Percentiles rank a stretch among this genome's conserved stretches.
These are phyloP conservation scores for Myxocyprinus asiaticus DNA, from an alignment of 2,113 vertebrate species.

Conservation along the genomic window DNA sequence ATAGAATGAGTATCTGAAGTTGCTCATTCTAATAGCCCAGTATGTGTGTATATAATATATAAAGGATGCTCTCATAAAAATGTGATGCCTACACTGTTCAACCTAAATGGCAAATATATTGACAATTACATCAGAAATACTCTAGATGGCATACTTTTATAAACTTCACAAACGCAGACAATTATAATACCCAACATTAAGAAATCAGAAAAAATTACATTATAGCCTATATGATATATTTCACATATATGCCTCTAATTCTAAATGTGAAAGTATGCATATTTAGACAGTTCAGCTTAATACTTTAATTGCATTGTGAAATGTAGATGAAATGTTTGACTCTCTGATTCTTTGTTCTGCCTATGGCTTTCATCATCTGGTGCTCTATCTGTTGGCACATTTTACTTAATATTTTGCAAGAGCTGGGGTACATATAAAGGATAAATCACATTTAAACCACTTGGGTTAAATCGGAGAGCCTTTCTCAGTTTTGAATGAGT, in stretches of 20 bases:
- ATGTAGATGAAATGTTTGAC: slow-evolving; percentile 45
- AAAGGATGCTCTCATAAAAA: too few relatives aligned
- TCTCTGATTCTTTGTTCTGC: not conserved
- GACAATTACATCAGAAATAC: not conserved
- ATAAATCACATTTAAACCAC: not conserved
- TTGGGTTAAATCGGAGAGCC: too few relatives aligned
- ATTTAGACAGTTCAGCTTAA: too few relatives aligned
- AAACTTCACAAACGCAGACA: not conserved
- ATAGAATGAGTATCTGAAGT: too few relatives aligned
- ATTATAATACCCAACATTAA: too few relatives aligned
- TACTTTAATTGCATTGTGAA: not conserved
- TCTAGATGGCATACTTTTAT: slow-evolving; percentile 32
- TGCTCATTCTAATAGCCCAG: too few relatives aligned
- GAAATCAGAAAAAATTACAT: not conserved
- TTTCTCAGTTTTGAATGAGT: too few relatives aligned
- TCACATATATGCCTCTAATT: not conserved
- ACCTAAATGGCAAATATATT: not conserved
- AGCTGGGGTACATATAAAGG: slow-evolving; percentile 43
- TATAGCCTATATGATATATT: not conserved
- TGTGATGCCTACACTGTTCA: too few relatives aligned
- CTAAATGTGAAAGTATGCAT: not conserved
- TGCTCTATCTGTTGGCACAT: slow-evolving; percentile 32
- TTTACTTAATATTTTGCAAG: slow-evolving; percentile 35
- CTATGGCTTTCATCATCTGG: slow-evolving; percentile 44
- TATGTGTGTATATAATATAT: too few relatives aligned